Conservation (phyloP, 2,888 invertebrate genomes). For the Aspidiotus destructor region DNA sequence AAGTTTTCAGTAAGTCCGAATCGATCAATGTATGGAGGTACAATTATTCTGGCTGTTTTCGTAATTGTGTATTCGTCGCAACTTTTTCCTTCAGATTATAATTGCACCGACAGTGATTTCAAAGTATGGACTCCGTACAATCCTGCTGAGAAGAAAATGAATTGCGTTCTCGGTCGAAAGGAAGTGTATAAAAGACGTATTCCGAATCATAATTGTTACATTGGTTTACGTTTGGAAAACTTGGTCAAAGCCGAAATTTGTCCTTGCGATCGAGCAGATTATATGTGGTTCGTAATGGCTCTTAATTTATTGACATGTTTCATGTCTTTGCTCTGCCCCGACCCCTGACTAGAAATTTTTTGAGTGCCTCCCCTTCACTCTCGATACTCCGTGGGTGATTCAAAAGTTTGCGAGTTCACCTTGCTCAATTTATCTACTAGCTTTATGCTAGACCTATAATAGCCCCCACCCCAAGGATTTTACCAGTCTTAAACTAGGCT, state of each 20-base stretch:
- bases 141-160: conserved; percentile 48
- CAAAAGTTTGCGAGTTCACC: too few species aligned
- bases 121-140: conserved; percentile 76
- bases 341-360: too few species aligned
- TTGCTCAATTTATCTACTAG: too few species aligned
- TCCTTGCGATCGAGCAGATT: conserved; percentile 69
- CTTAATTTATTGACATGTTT: not conserved
- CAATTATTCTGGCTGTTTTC: not conserved
- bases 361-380: too few species aligned
- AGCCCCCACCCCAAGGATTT: too few species aligned
- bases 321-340: too few species aligned
- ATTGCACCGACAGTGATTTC: conserved; percentile 65
- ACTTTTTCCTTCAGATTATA: conserved; percentile 40
- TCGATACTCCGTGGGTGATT: too few species aligned
- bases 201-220: conserved; percentile 67
- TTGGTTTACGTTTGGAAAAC: conserved; percentile 64
- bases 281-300: conserved; percentile 55
- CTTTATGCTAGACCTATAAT: too few species aligned
- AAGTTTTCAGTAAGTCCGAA: conserved; percentile 46
- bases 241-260: conserved; percentile 62
- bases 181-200: conserved; percentile 66
- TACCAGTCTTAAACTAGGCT: too few species aligned
- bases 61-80: too few species aligned
- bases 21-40: conserved; percentile 6
- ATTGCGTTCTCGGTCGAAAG: conserved; percentile 69